phyloP scores from a whole-genome alignment of 2,888 invertebrate species.

The Falcaria lacertinaria region DNA sequence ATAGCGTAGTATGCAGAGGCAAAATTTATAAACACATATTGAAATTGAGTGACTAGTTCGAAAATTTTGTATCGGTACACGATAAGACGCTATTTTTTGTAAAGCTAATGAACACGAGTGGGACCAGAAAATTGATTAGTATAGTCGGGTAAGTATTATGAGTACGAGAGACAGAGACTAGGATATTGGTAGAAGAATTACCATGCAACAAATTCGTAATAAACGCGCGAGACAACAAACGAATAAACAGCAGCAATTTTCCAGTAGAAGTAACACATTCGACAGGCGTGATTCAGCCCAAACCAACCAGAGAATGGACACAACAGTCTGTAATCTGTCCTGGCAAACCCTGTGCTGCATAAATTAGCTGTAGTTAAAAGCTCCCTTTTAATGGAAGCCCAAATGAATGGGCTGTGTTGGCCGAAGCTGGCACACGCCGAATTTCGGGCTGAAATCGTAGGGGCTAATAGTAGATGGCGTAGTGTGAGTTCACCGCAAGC shows the following conservation, averaged over 20 bases:
- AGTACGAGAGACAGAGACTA: no score
- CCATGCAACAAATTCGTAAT: not conserved
- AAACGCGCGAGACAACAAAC: conserved; percentile 23
- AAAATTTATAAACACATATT: no score
- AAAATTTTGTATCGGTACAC: no score
- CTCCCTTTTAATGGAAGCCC: conserved; percentile 68
- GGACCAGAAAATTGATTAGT: no score
- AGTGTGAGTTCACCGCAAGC: conserved; percentile 41
- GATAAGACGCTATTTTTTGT: no score
- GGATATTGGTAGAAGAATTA: no score
- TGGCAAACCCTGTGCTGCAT: conserved; percentile 67
- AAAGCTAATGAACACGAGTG: no score
- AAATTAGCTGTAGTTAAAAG: conserved; percentile 76
- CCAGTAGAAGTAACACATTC: conserved; percentile 48
- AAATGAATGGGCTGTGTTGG: conserved; percentile 66
- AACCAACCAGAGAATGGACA: conserved; percentile 47
- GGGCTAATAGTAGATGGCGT: conserved; percentile 43
- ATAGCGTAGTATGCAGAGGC: no score
- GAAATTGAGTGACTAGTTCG: no score
- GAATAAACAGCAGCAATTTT: conserved; percentile 51
- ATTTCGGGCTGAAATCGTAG: conserved; percentile 30
- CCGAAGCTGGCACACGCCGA: conserved; percentile 34
- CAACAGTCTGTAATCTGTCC: conserved; percentile 73
- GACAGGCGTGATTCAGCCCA: conserved; percentile 53
- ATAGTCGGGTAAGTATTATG: no score